These are phyloP conservation scores for Chloroclystis v-ata DNA, from an alignment of 2,888 invertebrate species.

Conservation along the genomic window DNA sequence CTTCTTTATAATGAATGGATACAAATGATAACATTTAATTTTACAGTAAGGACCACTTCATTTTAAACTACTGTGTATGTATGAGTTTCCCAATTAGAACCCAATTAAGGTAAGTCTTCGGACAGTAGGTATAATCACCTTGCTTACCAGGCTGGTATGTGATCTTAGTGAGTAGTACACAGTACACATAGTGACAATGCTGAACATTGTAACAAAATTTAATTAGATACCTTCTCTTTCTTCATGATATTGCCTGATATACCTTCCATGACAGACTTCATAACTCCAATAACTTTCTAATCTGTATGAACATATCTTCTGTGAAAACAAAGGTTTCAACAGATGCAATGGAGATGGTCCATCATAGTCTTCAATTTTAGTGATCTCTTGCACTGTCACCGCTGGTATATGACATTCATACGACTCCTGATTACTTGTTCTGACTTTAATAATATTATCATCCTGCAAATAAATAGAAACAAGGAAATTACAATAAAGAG, in stretches of 20 bases:
- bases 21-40: no score
- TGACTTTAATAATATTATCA: slow-evolving; percentile 81
- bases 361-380: slow-evolving; percentile 79
- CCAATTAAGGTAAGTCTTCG: no score
- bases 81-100: no score
- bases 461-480: no score
- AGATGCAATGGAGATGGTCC: slow-evolving; percentile 89
- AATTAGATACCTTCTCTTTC: slow-evolving; percentile 93
- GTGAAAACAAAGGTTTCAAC: slow-evolving; percentile 85
- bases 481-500: neutral
- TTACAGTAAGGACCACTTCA: no score
- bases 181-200: no score
- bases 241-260: slow-evolving; percentile 96
- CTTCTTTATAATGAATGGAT: no score
- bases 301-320: slow-evolving; percentile 90
- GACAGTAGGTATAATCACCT: no score
- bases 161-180: no score
- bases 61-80: no score
- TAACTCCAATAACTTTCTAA: slow-evolving; percentile 97
- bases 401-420: slow-evolving; percentile 90
- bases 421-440: slow-evolving; percentile 87
- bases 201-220: no score
- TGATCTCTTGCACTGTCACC: slow-evolving; percentile 71
- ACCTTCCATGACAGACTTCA: slow-evolving; percentile 95
- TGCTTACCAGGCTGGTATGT: no score